Conservation (phyloP, 2,113 vertebrate genomes). For the Mormyrus lacerda region DNA sequence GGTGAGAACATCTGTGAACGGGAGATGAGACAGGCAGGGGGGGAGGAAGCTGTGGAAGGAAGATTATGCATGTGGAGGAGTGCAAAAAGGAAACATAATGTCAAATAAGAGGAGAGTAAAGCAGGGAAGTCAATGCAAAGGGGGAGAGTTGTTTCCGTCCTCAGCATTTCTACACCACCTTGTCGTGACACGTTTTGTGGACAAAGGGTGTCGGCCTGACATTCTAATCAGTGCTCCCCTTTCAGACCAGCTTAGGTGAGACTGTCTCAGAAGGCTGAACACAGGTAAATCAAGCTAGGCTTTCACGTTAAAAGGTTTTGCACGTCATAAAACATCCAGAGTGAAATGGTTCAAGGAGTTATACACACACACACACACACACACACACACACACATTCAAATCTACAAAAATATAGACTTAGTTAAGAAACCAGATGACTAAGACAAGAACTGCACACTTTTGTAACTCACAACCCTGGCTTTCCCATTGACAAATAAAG, state of each 20-base stretch:
- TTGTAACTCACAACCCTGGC: not conserved
- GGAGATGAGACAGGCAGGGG: constrained; percentile 6
- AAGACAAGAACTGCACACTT: not conserved
- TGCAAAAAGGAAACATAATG: not conserved
- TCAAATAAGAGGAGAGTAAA: not conserved
- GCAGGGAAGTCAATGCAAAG: not conserved
- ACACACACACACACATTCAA: not conserved
- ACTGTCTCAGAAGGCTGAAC: not conserved
- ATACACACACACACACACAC: not conserved
- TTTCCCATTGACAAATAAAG: not conserved
- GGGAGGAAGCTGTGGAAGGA: not conserved
- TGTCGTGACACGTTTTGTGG: not conserved
- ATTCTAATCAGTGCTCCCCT: not conserved
- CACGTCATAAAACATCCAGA: not conserved
- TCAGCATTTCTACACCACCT: not conserved
- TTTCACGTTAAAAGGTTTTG: not conserved
- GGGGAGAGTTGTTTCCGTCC: not conserved
- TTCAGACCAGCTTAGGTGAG: not conserved
- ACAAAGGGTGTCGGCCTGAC: not conserved
- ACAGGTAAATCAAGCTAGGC: not conserved
- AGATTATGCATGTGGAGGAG: not conserved
- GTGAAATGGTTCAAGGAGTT: not conserved
- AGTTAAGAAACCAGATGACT: not conserved
- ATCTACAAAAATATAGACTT: not conserved
- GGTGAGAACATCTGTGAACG: constrained; percentile 1